Base-by-base conservation (phyloP, 2,113 vertebrate species). In the Etia nguti region DNA sequence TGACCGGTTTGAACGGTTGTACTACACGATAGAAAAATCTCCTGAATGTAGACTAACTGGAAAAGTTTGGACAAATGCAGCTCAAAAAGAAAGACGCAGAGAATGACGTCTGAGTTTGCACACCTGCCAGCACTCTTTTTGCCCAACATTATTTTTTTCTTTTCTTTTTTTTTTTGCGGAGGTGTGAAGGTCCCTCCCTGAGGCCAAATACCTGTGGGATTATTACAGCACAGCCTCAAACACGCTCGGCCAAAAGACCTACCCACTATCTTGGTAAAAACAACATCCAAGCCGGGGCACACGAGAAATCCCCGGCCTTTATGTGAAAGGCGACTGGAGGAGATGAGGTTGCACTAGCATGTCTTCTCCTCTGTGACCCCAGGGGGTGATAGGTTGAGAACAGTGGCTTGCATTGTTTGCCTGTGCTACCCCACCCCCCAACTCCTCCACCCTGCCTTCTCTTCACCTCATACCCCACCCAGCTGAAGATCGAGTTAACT, bases 341-440 rank as follows among this genome's bases (percentile, higher is more conserved):
- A 95, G 95, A 96, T 95, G 94, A 94, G 94, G 94, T 96, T 96
- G 95, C 95, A 95, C 91, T 85, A 92, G 94, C 94, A 93, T 90
- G 95, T 94, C 94, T 94, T 94, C 91, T 93, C 89, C 92, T 92
- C 90, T 80, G 20, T 94, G 93, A 95, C 94, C 95, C 90, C 80
- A 38, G 91, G 89, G 94, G 93, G 91, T 94, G 92, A 94, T 93
- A 91, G 90, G 92, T 90, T 90, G 93, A 95, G 90, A 96, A 95
- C 95, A 95, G 94, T 95, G 93, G 88, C 86, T 86, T 12, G 82
- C 90, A 95, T 95, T 96, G 94, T 95, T 95, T 92, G 83, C 82
- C 91, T 88, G 70, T 88, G 70, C 81, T 18, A 79, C 81, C 70
- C 75, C 59, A 15, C 36, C 11, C 75, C 31, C 36, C 68, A 48